Evolutionary conservation across 2,888 invertebrate genomes (phyloP), one percentile per base, ranked within the genome.

Genomic region (Bugulina stolonifera): DNA sequence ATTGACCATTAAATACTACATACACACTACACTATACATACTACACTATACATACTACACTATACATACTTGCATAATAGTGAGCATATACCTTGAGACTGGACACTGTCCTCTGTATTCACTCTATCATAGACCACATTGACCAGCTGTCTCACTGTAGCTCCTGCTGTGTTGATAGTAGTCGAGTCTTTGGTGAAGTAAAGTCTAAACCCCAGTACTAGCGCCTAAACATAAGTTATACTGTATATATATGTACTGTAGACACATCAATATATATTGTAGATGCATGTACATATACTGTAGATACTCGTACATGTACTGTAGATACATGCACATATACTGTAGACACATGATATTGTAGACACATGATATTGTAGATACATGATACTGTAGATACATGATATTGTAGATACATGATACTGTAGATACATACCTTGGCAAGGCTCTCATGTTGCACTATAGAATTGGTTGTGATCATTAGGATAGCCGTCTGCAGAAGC

Each of bases 81-180:
- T 25, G 57, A 23, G n/a, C 10, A 22, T 22, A 10, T 74, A 82
- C 83, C 82, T 77, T 78, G 77, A 29, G 76, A 76, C 1, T 77
- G 75, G n/a, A 80, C 76, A 43, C 78, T 79, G 73, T 84, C 83
- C 75, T 85, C 85, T 2, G 79, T 79, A 3, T 84, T 76, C n/a
- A 86, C 86, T 64, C 87, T 76, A 75, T 87, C 87, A 80, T 87
- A 86, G 57, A 87, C 85, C 72, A 94, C 87, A 29, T 94, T 93
- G 29, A 97, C 94, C 35, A 98, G 87, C 82, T 99, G 98, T 29
- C 98, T 87, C 34, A 99, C 94, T 0, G 97, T 97, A 43, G 99
- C 99, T 0, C 97, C 96, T 5, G 98, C 98, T 18, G 98, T 96
- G 84, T 97, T 98, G 71, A 93, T 92, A 58, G 95, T 96, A 74